phyloP scores from a whole-genome alignment of 1,140 invertebrate genomes.

The Megalonaias nervosa region DNA sequence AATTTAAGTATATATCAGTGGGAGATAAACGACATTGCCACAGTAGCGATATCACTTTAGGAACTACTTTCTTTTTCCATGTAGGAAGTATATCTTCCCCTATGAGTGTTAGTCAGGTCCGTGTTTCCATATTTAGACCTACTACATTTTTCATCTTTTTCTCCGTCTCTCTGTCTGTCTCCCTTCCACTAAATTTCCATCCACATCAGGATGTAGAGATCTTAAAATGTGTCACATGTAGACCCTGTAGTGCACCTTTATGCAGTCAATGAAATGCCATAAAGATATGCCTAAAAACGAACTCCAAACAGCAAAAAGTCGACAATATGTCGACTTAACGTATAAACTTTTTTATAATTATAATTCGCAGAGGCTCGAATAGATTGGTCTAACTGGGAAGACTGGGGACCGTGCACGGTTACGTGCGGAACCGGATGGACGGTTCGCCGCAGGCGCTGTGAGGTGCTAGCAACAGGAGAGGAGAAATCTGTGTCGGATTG shows the following conservation, averaged over 20 bases:
- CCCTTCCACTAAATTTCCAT: too few relatives aligned
- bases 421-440: slow-evolving; percentile 41
- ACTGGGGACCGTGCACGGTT: slow-evolving; percentile 31
- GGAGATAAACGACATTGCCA: too few relatives aligned
- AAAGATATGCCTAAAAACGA: too few relatives aligned
- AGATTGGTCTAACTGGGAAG: slow-evolving; percentile 53
- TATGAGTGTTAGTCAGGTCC: neutral
- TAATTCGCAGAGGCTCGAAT: slow-evolving; percentile 28
- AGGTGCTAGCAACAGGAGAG: slow-evolving; percentile 32
- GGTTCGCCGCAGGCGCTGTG: slow-evolving; percentile 43
- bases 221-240: too few relatives aligned
- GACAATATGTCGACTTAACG: neutral
- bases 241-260: too few relatives aligned
- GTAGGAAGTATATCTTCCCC: too few relatives aligned
- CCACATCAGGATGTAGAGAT: too few relatives aligned
- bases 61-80: too few relatives aligned
- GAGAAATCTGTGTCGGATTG: slow-evolving; percentile 38
- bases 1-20: neutral
- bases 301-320: too few relatives aligned
- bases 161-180: neutral
- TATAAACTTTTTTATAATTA: neutral
- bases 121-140: neutral
- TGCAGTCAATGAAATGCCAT: too few relatives aligned
- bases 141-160: neutral
- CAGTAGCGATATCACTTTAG: too few relatives aligned